Evolutionary conservation across 2,797 vertebrate species (phyloP).

Genomic region (Ambastaia sidthimunki): DNA sequence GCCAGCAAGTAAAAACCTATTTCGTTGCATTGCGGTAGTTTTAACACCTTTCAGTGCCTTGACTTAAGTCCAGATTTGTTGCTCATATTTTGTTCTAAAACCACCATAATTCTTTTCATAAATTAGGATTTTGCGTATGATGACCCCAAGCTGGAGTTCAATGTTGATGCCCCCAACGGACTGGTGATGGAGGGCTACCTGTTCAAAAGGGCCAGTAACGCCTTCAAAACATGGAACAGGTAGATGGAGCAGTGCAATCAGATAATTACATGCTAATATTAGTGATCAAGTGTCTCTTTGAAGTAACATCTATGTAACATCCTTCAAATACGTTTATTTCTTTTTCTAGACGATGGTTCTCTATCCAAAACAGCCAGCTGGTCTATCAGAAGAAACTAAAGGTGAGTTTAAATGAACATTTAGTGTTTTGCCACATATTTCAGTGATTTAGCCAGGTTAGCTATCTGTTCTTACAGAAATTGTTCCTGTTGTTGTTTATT

Average conservation of each 20-base stretch:
- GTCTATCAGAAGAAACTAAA: slow-evolving; percentile 99
- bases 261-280: not conserved
- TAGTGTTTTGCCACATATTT: not conserved
- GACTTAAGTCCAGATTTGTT: not conserved
- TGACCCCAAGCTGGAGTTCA: slow-evolving; percentile 91
- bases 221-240: slow-evolving; percentile 99
- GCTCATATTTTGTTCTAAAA: not conserved
- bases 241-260: slow-evolving; percentile 59
- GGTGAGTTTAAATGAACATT: slow-evolving; percentile 69
- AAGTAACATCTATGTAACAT: not conserved
- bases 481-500: too few relatives aligned
- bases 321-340: slow-evolving; percentile 49
- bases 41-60: not conserved
- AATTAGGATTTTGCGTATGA: slow-evolving; percentile 93
- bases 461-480: slow-evolving; percentile 35
- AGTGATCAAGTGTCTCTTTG: not conserved
- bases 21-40: not conserved
- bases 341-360: slow-evolving; percentile 91
- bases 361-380: slow-evolving; percentile 98
- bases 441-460: slow-evolving; percentile 58
- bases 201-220: slow-evolving; percentile 98
- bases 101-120: not conserved
- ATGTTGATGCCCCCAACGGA: slow-evolving; percentile 91
- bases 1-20: not conserved
- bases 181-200: slow-evolving; percentile 99